These are phyloP conservation scores for Brachionus manjavacas DNA, from an alignment of 1,140 invertebrate genomes.

Conservation along the genomic window DNA sequence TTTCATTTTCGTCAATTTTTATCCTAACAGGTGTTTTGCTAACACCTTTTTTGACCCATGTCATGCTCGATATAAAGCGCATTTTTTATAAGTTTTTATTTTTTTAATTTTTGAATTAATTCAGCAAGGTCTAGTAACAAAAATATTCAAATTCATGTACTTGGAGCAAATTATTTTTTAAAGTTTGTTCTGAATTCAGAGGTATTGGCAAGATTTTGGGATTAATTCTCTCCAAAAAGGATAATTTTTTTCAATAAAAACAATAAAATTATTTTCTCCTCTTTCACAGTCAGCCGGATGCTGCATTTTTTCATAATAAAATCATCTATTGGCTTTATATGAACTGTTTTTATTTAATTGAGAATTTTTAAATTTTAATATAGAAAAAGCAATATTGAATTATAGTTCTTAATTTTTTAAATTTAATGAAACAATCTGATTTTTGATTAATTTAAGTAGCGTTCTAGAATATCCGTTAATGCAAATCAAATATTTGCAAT, in stretches of 20 bases:
- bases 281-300: not conserved
- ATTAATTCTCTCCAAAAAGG: no score
- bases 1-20: constrained; percentile 31
- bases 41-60: constrained; percentile 35
- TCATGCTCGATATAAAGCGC: constrained; percentile 38
- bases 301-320: not conserved
- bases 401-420: not conserved
- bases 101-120: constrained; percentile 1
- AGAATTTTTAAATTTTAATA: not conserved
- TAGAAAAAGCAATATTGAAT: not conserved
- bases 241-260: not conserved
- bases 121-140: not conserved
- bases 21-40: constrained; percentile 36
- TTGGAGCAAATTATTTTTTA: not conserved
- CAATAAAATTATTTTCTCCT: not conserved
- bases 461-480: not conserved
- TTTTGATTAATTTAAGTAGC: not conserved
- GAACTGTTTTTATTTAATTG: not conserved
- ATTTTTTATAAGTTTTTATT: constrained; percentile 10
- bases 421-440: not conserved
- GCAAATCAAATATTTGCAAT: not conserved
- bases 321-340: not conserved
- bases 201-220: no score
- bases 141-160: not conserved
- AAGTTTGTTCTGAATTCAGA: not conserved